A percentile compares a stretch with the other conserved stretches of the same genome.
These are phyloP conservation scores for Caradrina kadenii DNA, from an alignment of 2,888 invertebrate species.

Conservation along the genomic window DNA sequence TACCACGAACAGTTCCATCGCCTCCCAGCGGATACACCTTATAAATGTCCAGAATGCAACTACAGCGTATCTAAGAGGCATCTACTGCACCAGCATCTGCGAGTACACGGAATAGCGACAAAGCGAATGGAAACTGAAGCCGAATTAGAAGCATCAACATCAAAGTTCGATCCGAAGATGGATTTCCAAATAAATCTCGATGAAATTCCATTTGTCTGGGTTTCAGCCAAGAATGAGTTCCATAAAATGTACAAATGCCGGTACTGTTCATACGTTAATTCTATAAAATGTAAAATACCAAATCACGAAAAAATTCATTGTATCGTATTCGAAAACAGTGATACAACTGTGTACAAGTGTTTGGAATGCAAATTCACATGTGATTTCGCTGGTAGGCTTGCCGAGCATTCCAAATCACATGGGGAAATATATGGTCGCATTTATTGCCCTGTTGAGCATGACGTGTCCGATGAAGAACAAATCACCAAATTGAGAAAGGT, in stretches of 20 bases:
- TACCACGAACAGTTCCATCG: slow-evolving; percentile 97
- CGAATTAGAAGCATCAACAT: slow-evolving; percentile 79
- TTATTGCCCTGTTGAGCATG: slow-evolving; percentile 92
- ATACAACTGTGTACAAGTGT: slow-evolving; percentile 91
- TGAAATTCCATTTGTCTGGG: slow-evolving; percentile 94
- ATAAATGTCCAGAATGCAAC: slow-evolving; percentile 95
- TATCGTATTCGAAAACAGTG: slow-evolving; percentile 86
- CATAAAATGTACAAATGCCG: slow-evolving; percentile 96
- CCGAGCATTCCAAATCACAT: slow-evolving; percentile 94
- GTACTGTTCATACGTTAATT: slow-evolving; percentile 95
- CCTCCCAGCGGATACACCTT: slow-evolving; percentile 92
- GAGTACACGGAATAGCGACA: slow-evolving; percentile 92
- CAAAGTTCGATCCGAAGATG: slow-evolving; percentile 70
- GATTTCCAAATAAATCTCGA: slow-evolving; percentile 81
- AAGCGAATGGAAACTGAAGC: slow-evolving; percentile 85
- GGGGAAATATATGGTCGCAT: slow-evolving; percentile 93
- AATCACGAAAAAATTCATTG: slow-evolving; percentile 96
- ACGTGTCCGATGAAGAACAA: slow-evolving; percentile 92
- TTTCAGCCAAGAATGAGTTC: slow-evolving; percentile 93
- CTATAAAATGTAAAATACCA: slow-evolving; percentile 94
- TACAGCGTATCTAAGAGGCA: slow-evolving; percentile 96
- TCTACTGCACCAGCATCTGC: slow-evolving; percentile 95
- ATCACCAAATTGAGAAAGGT: slow-evolving; percentile 85
- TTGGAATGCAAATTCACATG: slow-evolving; percentile 95
- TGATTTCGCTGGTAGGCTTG: slow-evolving; percentile 93